Evolutionary conservation across 2,797 vertebrate genomes (phyloP).

Genomic region (Chelmon rostratus): DNA sequence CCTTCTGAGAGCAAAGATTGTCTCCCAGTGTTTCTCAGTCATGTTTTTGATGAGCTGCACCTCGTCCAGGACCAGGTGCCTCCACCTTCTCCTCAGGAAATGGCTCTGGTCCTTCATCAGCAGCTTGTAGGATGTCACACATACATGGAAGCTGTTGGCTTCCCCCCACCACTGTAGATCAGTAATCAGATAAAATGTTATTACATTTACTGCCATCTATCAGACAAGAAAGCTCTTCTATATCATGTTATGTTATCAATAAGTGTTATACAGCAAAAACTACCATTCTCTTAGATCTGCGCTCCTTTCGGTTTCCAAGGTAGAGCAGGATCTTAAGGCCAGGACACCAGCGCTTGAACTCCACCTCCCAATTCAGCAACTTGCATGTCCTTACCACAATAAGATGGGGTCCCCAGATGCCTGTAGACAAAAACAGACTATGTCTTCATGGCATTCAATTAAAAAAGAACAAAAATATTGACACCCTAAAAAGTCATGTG

Average conservation of each 20-base stretch:
- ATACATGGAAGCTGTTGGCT: constrained; percentile 93
- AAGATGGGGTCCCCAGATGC: constrained; percentile 98
- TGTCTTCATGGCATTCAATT: not conserved
- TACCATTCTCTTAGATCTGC: constrained; percentile 94
- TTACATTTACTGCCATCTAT: not conserved
- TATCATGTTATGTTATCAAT: not conserved
- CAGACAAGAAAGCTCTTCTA: not conserved
- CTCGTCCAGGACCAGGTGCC: constrained; percentile 92
- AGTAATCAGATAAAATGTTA: constrained; percentile 18
- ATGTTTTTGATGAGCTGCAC: constrained; percentile 94
- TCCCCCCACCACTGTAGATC: constrained; percentile 89
- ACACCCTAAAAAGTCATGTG: not conserved
- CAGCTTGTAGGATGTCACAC: constrained; percentile 95
- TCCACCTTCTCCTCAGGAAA: constrained; percentile 91
- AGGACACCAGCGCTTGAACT: constrained; percentile 98
- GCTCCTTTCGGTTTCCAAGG: constrained; percentile 91
- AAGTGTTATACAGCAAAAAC: not conserved
- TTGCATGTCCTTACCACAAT: constrained; percentile 95
- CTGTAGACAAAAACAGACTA: constrained; percentile 75
- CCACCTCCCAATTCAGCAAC: constrained; percentile 96
- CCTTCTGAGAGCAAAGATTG: constrained; percentile 91
- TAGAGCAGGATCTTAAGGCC: constrained; percentile 96
- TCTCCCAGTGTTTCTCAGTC: constrained; percentile 94
- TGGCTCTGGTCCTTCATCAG: constrained; percentile 92
- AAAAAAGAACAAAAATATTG: not conserved